Evolutionary conservation across 23 tunicate species (phyloP), one percentile per base, ranked within the genome.

Genomic region (Botrylloides violaceus): DNA sequence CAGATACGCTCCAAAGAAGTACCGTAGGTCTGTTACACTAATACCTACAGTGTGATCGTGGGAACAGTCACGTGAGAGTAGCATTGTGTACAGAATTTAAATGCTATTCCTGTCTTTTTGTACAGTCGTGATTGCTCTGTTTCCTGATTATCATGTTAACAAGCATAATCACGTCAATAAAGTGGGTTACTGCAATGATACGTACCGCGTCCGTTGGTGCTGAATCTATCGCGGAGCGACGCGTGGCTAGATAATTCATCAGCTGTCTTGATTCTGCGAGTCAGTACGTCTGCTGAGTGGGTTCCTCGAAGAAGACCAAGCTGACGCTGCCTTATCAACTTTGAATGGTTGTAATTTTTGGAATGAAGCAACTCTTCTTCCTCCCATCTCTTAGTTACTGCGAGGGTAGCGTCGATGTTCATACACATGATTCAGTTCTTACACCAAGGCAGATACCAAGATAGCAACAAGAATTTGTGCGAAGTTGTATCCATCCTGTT

Each of bases 401-500:
- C 70, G 4, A 63, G 35, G 7, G 70, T 33, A 4, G 62, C 3
- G 18, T 63, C 70, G 3, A 63, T 33, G 35, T 63, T 63, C 35
- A 63, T 33, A 28, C 70, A 63, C 70, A 63, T 63, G 36, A 31
- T 63, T 63, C 29, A 63, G 23, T 19, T 63, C 19, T 3, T 63
- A 7, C 9, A 9, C 15, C 15, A 9, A 43, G 9, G 15, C 53
- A 7, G 12, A 43, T 43, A 43, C 53, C 9, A 43, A 43, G 53
- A 7, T 43, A 43, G n/a, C n/a, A n/a, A n/a, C n/a, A n/a, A n/a
- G n/a, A n/a, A n/a, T n/a, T n/a, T n/a, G n/a, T n/a, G n/a, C n/a
- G n/a, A n/a, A n/a, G n/a, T n/a, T n/a, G n/a, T n/a, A n/a, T n/a
- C n/a, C n/a, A n/a, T n/a, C n/a, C n/a, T n/a, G n/a, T n/a, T n/a